These are phyloP conservation scores for Suricata suricatta DNA, from an alignment of 2,113 vertebrate species.

Conservation along the genomic window DNA sequence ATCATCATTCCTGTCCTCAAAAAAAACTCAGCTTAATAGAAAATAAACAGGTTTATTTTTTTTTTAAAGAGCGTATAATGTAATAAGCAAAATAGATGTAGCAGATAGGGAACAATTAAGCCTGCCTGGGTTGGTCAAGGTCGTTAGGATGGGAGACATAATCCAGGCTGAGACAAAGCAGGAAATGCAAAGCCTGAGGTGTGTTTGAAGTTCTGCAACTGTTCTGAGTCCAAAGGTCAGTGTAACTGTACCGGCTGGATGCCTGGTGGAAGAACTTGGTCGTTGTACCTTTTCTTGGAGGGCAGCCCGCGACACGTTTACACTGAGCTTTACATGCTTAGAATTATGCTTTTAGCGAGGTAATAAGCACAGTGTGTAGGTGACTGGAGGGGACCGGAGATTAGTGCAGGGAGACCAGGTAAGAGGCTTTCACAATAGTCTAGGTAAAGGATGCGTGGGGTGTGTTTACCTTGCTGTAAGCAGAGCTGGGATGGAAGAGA, in stretches of 20 bases:
- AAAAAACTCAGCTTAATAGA: background rate
- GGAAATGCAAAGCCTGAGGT: background rate
- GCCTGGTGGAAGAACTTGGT: background rate
- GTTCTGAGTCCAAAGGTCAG: slow-evolving; percentile 17
- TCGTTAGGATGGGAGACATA: background rate
- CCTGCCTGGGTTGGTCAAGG: background rate
- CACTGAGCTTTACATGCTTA: background rate
- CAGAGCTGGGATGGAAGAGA: background rate
- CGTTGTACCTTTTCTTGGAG: background rate
- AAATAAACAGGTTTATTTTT: background rate
- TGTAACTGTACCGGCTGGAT: background rate
- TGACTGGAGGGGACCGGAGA: background rate
- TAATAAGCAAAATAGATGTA: background rate
- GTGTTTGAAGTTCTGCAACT: background rate
- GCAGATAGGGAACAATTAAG: background rate
- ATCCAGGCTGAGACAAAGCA: background rate
- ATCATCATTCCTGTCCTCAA: background rate
- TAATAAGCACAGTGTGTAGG: background rate
- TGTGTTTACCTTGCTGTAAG: background rate
- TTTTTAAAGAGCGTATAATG: background rate
- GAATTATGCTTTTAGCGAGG: background rate
- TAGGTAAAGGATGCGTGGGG: slow-evolving; percentile 32
- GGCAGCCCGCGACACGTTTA: background rate
- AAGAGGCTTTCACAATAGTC: slow-evolving; percentile 63
- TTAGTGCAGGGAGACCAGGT: slow-evolving; percentile 15